Evolutionary conservation across 92 coral and sea anemone species (phyloP).

Genomic region (Zoanthus sansibaricus): DNA sequence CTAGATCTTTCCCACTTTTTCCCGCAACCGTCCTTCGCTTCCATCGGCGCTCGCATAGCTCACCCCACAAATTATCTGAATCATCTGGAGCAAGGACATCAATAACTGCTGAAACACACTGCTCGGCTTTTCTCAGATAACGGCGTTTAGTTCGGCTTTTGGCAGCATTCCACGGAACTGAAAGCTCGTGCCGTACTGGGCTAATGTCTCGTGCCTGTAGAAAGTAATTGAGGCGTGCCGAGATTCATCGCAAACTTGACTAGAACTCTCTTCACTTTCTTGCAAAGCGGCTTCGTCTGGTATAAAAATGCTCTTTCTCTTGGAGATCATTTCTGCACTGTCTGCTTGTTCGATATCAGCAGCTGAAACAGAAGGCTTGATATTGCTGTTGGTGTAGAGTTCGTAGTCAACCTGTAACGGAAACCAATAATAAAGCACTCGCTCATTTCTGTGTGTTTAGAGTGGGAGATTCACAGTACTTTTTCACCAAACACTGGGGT

Average conservation of each 20-base stretch:
- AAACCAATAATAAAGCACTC: background rate
- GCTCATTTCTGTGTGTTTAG: background rate
- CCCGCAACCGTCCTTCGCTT: constrained; percentile 9
- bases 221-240: constrained; percentile 14
- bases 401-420: background rate
- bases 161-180: constrained; percentile 58
- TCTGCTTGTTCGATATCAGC: constrained; percentile 8
- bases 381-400: background rate
- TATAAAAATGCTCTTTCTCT: background rate
- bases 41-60: background rate
- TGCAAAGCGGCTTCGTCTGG: background rate
- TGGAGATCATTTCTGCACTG: background rate
- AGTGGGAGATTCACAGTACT: background rate
- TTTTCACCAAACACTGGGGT: background rate
- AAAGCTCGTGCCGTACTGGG: constrained; percentile 21
- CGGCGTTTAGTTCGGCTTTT: constrained; percentile 58
- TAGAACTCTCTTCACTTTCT: background rate
- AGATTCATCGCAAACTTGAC: background rate
- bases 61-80: background rate
- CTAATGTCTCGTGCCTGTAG: background rate
- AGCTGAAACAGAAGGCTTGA: background rate
- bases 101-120: constrained; percentile 33
- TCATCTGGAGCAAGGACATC: constrained; percentile 9
- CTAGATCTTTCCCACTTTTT: constrained; percentile 7
- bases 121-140: constrained; percentile 21